Evolutionary conservation across 1,140 invertebrate genomes (phyloP), one percentile per base, ranked within the genome.

Genomic region (Scaptodrosophila lebanonensis): DNA sequence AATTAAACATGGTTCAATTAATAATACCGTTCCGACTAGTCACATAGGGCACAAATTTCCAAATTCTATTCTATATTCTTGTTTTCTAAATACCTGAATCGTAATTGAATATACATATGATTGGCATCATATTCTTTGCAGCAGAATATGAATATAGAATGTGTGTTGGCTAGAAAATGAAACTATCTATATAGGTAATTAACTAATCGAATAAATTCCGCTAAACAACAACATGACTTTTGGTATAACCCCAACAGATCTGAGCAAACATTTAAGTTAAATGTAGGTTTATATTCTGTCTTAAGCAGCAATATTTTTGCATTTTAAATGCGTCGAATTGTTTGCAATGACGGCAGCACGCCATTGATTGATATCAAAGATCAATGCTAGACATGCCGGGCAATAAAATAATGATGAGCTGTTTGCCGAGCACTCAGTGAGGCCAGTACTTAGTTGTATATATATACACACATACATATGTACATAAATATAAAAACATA

Each of bases 341-440:
- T n/a, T 27, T 45, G 17, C 38, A 42, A 11, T 42, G 27, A 50
- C 30, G 38, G 13, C 49, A 32, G 18, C 25, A 2, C 20, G 17
- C 20, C 7, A n/a, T 42, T 17, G 35, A 60, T 72, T 72, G 50
- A 64, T 60, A 56, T 29, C 73, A 39, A 42, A 77, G 68, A 72
- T 79, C 72, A 77, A 64, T 79, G 72, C 40, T 48, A 51, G 12
- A 25, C 38, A 38, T 35, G n/a, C n/a, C n/a, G n/a, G 48, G 52
- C 22, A 30, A 42, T 56, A 42, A 48, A 42, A 39, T 11, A 17
- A 17, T 35, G 13, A 36, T 43, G 8, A 20, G 11, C 11, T 42
- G 29, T 15, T 29, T 48, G 33, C 36, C 51, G 3, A 30, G 22
- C 30, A 35, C 36, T 50, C 50, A 32, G 13, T 40, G 25, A 22